phyloP scores from a whole-genome alignment of 30 jellyfish, hydroid and myxozoan species.

The Morbakka virulenta region DNA sequence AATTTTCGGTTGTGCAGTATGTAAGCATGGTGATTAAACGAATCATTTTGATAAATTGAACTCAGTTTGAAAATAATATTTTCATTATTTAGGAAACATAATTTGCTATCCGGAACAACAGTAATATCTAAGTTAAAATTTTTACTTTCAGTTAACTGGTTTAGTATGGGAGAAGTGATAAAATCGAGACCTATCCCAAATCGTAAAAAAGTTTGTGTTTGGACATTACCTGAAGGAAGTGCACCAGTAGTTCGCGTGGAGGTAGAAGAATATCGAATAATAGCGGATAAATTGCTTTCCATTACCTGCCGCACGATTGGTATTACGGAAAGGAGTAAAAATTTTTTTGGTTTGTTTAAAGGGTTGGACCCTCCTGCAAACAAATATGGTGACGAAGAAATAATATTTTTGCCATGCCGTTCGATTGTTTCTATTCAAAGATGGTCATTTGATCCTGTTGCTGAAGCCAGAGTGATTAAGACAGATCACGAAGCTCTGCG shows the following conservation, averaged over 20 bases:
- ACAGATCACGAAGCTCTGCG: conserved; percentile 71
- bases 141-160: no score
- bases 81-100: no score
- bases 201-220: conserved; percentile 49
- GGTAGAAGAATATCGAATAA: conserved; percentile 44
- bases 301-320: conserved; percentile 68
- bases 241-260: conserved; percentile 92
- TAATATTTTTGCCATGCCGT: conserved; percentile 56
- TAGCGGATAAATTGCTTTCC: conserved; percentile 49
- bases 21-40: no score
- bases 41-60: no score
- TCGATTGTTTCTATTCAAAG: conserved; percentile 52
- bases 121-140: no score
- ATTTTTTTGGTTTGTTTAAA: conserved; percentile 63
- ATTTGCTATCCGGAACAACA: no score
- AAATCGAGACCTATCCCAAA: conserved; percentile 28
- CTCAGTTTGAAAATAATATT: no score
- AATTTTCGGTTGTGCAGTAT: no score
- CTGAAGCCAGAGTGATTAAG: conserved; percentile 58
- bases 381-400: conserved; percentile 64
- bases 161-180: neutral
- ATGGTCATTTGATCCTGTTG: conserved; percentile 80
- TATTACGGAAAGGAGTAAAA: conserved; percentile 39
- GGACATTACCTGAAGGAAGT: conserved; percentile 87
- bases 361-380: conserved; percentile 70